A percentile compares a stretch with the other conserved stretches of the same genome.
Conservation (phyloP, 1,140 invertebrate species). For the Physella acuta region DNA sequence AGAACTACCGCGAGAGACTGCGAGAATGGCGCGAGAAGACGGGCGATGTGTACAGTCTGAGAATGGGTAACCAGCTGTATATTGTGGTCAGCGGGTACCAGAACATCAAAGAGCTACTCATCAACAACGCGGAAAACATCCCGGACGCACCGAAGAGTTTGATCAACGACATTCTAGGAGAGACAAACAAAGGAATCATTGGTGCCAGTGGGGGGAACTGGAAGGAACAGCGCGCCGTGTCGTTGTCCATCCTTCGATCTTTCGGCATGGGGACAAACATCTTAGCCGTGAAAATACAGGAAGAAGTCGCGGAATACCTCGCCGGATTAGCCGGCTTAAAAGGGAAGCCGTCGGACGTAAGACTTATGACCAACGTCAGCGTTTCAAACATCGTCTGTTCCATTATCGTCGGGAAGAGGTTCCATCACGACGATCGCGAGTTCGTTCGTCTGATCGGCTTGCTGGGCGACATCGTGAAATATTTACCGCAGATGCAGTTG, state of each 20-base stretch:
- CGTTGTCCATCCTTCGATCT: conserved; percentile 2
- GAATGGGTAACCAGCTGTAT: neutral
- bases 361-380: neutral
- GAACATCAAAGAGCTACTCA: neutral
- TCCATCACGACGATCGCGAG: neutral
- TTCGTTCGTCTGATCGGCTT: neutral
- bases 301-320: neutral
- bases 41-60: conserved; percentile 12
- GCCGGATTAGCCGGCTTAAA: neutral
- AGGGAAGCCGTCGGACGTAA: conserved; percentile 2
- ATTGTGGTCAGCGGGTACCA: conserved; percentile 1
- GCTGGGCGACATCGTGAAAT: neutral
- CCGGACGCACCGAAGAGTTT: neutral
- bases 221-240: conserved; percentile 12
- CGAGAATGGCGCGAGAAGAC: neutral
- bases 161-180: neutral
- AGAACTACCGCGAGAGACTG: neutral
- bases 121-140: conserved; percentile 1
- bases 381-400: conserved; percentile 11
- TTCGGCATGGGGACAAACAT: conserved; percentile 14
- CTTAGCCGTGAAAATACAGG: conserved; percentile 2
- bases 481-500: too few species aligned
- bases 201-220: neutral
- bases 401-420: neutral
- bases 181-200: neutral